These are phyloP conservation scores for Nephila pilipes DNA, from an alignment of 1,140 invertebrate species.

Conservation along the genomic window DNA sequence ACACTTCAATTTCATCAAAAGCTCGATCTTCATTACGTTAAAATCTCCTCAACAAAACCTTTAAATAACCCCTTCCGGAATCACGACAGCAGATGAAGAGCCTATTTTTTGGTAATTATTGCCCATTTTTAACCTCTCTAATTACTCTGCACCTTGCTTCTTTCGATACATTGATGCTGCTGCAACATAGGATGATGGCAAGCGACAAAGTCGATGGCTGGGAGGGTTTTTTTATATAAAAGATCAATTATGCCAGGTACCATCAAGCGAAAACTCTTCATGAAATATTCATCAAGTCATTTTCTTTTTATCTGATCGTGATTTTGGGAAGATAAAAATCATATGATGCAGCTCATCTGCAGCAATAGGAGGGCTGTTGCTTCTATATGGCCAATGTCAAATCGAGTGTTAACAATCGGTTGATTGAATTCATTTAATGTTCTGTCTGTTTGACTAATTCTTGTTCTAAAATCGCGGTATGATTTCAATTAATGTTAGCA, in stretches of 20 bases:
- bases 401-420: no score
- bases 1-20: neutral
- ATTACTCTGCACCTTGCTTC: constrained; percentile 27
- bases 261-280: constrained; percentile 48
- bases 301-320: neutral
- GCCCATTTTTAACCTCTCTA: constrained; percentile 39
- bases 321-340: neutral
- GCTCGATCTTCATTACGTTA: constrained; percentile 38
- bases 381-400: no score
- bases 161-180: neutral
- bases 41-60: neutral
- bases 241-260: constrained; percentile 49
- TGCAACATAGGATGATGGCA: neutral
- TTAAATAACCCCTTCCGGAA: neutral
- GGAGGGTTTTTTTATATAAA: neutral
- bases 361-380: no score
- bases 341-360: neutral
- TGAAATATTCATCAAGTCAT: constrained; percentile 53
- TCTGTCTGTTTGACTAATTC: no score
- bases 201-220: neutral
- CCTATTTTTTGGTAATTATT: constrained; percentile 43
- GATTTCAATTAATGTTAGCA: no score
- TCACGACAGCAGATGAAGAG: constrained; percentile 9
- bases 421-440: no score
- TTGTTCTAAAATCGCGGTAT: no score